Percentiles rank a stretch among this genome's conserved stretches.
Evolutionary conservation across 2,888 invertebrate species (phyloP).

Genomic region (Amphipoea oculea): DNA sequence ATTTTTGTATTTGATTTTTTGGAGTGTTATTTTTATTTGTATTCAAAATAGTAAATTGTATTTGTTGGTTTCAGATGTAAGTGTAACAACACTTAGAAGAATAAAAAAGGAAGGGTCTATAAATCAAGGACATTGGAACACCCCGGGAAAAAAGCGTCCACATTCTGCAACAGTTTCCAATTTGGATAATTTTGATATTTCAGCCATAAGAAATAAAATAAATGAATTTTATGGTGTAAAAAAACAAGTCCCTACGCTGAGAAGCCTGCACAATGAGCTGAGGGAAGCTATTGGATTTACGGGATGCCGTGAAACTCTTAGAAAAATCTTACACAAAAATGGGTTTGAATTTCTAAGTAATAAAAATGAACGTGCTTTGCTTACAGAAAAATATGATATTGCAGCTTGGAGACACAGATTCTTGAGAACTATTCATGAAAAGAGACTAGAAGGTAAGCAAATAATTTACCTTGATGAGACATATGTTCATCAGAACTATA

Average conservation of each 20-base stretch:
- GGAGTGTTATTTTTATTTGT: too few relatives aligned
- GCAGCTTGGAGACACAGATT: slow-evolving; percentile 46
- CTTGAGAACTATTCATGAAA: background rate
- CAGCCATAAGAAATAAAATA: too few relatives aligned
- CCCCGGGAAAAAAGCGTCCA: slow-evolving; percentile 33
- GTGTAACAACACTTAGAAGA: slow-evolving; percentile 17
- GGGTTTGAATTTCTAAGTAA: slow-evolving; percentile 46
- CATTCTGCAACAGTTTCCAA: too few relatives aligned
- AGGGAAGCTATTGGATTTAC: slow-evolving; percentile 39
- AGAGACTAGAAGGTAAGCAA: slow-evolving; percentile 26
- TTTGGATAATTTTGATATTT: too few relatives aligned
- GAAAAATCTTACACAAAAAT: slow-evolving; percentile 21
- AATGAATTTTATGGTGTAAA: slow-evolving; percentile 48
- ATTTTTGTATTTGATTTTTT: too few relatives aligned
- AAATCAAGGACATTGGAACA: slow-evolving; percentile 33
- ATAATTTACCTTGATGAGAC: slow-evolving; percentile 47
- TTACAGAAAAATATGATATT: slow-evolving; percentile 46
- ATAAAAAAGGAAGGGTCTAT: slow-evolving; percentile 31
- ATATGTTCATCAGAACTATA: slow-evolving; percentile 34
- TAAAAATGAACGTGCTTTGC: slow-evolving; percentile 42
- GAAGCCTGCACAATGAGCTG: slow-evolving; percentile 44
- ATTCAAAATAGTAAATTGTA: background rate
- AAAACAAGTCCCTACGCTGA: slow-evolving; percentile 58
- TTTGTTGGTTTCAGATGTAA: slow-evolving; percentile 30
- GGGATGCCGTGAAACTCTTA: slow-evolving; percentile 35